A percentile compares a stretch with the other conserved stretches of the same genome.
phyloP scores from a whole-genome alignment of 2,113 vertebrate species.

The Phasianus colchicus region DNA sequence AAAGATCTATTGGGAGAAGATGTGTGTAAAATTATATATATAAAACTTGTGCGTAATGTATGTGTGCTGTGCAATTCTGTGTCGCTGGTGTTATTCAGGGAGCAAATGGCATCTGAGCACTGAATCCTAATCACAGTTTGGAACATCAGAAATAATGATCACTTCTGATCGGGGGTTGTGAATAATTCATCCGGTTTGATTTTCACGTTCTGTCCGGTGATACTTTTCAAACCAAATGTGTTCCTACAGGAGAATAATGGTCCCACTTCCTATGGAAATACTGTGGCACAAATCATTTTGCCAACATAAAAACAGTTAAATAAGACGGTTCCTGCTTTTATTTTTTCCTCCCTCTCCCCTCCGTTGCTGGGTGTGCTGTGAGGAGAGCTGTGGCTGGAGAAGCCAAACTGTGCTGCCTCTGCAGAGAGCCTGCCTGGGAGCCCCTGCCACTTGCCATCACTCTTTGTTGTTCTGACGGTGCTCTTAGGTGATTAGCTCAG shows the following conservation, averaged over 20 bases:
- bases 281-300: constrained; percentile 82
- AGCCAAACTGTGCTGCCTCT: constrained; percentile 19
- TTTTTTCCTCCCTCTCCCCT: constrained; percentile 29
- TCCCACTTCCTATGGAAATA: constrained; percentile 85
- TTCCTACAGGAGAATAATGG: constrained; percentile 86
- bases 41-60: constrained; percentile 39
- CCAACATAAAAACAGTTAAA: constrained; percentile 81
- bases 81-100: constrained; percentile 67
- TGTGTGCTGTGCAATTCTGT: constrained; percentile 55
- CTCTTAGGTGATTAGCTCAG: constrained; percentile 48
- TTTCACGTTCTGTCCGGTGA: constrained; percentile 81
- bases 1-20: constrained; percentile 50
- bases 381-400: constrained; percentile 24
- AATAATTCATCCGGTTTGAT: constrained; percentile 85
- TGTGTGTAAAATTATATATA: constrained; percentile 70
- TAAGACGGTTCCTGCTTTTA: constrained; percentile 75
- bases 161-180: constrained; percentile 81
- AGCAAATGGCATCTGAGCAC: constrained; percentile 80
- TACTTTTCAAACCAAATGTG: constrained; percentile 85
- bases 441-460: neutral
- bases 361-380: constrained; percentile 40
- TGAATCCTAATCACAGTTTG: constrained; percentile 83
- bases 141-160: constrained; percentile 85
- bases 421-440: neutral
- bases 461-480: neutral